phyloP scores from a whole-genome alignment of 1,140 invertebrate species.

The Scaptomyza montana region DNA sequence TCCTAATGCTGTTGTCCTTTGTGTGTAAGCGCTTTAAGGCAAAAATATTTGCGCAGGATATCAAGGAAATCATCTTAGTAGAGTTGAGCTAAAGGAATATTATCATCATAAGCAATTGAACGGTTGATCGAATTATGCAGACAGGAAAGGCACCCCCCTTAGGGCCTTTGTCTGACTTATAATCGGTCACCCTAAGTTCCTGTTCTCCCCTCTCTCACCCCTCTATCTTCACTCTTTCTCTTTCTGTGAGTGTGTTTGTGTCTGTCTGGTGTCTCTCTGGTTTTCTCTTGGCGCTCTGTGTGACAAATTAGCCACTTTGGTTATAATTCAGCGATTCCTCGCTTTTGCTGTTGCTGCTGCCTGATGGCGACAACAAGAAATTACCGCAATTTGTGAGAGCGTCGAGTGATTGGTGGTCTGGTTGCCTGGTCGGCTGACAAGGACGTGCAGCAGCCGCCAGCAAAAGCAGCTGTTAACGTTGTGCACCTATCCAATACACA shows the following conservation, averaged over 20 bases:
- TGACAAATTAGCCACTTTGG: conserved; percentile 81
- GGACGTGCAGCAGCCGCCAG: conserved; percentile 34
- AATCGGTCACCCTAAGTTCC: neutral
- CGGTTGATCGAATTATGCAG: conserved; percentile 72
- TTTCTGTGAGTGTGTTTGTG: neutral
- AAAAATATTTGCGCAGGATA: conserved; percentile 68
- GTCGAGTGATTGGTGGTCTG: conserved; percentile 73
- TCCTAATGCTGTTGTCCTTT: conserved; percentile 47
- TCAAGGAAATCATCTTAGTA: conserved; percentile 52
- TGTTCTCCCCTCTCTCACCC: neutral
- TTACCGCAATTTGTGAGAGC: conserved; percentile 77
- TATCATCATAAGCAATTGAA: conserved; percentile 77
- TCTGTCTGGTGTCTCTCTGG: conserved; percentile 25
- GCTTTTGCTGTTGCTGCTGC: conserved; percentile 14
- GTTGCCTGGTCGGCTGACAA: conserved; percentile 30
- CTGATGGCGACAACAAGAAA: conserved; percentile 79
- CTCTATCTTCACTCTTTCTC: neutral
- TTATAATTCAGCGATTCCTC: conserved; percentile 54
- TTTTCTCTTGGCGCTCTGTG: conserved; percentile 33
- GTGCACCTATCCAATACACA: conserved; percentile 41
- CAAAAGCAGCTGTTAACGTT: conserved; percentile 33
- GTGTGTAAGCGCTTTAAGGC: conserved; percentile 30
- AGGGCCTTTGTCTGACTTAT: conserved; percentile 35
- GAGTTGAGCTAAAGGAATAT: conserved; percentile 30
- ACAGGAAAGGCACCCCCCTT: conserved; percentile 19